Percentiles rank a stretch among this genome's conserved stretches.
Evolutionary conservation across 2,797 vertebrate species (phyloP).

Genomic region (Manis crassicaudata): DNA sequence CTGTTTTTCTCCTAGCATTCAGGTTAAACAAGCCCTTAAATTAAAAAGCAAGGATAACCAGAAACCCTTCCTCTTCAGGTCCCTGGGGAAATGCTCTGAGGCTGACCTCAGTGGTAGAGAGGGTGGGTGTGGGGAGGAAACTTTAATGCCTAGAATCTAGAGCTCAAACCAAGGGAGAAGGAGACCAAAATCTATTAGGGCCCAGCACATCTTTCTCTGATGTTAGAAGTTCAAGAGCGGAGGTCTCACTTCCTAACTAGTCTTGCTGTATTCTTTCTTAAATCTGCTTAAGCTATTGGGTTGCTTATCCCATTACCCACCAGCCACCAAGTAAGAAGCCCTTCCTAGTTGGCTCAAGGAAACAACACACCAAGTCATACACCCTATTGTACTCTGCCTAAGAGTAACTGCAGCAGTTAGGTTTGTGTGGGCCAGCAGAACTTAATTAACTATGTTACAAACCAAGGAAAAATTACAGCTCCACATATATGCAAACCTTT

Average conservation of each 20-base stretch:
- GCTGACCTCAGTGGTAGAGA: slow-evolving; percentile 48
- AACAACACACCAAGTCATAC: slow-evolving; percentile 19
- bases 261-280: slow-evolving; percentile 59
- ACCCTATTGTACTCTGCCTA: background rate
- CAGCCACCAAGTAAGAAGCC: slow-evolving; percentile 43
- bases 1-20: background rate
- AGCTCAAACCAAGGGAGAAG: slow-evolving; percentile 58
- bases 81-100: slow-evolving; percentile 53
- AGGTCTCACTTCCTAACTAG: slow-evolving; percentile 41
- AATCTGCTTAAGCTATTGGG: slow-evolving; percentile 53
- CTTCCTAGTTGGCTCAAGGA: slow-evolving; percentile 57
- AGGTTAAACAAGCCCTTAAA: slow-evolving; percentile 69
- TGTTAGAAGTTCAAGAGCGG: slow-evolving; percentile 46
- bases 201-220: slow-evolving; percentile 53
- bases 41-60: slow-evolving; percentile 56
- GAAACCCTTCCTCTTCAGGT: slow-evolving; percentile 65
- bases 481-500: slow-evolving; percentile 42
- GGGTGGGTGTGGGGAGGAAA: slow-evolving; percentile 53
- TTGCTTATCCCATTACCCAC: slow-evolving; percentile 40
- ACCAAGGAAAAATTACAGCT: slow-evolving; percentile 60
- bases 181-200: slow-evolving; percentile 39
- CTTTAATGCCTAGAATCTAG: slow-evolving; percentile 39
- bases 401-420: slow-evolving; percentile 26
- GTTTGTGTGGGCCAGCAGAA: slow-evolving; percentile 38
- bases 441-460: slow-evolving; percentile 56